Conservation (phyloP, 2,797 vertebrate genomes). For the Coregonus sp. region DNA sequence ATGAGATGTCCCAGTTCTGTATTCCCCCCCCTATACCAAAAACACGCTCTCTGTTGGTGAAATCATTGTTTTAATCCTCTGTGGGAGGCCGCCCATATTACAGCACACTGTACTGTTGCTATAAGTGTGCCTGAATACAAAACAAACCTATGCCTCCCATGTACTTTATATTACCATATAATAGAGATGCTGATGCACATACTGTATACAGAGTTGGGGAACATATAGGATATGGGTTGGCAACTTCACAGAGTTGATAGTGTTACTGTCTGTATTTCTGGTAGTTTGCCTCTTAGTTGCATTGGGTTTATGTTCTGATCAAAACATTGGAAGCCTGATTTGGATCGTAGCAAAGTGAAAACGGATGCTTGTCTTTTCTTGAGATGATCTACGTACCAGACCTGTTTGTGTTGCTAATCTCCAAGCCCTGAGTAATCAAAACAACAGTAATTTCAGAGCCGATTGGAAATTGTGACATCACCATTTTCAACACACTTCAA, state of each 20-base stretch:
- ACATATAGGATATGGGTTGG: conserved; percentile 26
- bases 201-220: no score
- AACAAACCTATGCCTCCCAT: conserved; percentile 58
- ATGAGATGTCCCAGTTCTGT: neutral
- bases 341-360: conserved; percentile 62
- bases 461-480: conserved; percentile 71
- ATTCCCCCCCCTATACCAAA: neutral
- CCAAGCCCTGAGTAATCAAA: conserved; percentile 62
- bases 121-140: conserved; percentile 60
- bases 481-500: conserved; percentile 52
- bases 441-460: conserved; percentile 69
- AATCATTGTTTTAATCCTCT: conserved; percentile 56
- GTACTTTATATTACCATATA: conserved; percentile 57
- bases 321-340: conserved; percentile 65
- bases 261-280: neutral
- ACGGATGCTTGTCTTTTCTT: conserved; percentile 42
- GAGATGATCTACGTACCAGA: conserved; percentile 59
- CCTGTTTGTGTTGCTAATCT: conserved; percentile 72
- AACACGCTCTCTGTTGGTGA: conserved; percentile 34
- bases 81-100: conserved; percentile 43
- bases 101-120: conserved; percentile 39
- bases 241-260: conserved; percentile 41
- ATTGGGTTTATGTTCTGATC: conserved; percentile 45
- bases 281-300: conserved; percentile 18
- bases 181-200: conserved; percentile 63